Percentiles rank a stretch among this genome's conserved stretches.
Conservation (phyloP, 2,888 invertebrate species). For the Phymatocera aterrima region DNA sequence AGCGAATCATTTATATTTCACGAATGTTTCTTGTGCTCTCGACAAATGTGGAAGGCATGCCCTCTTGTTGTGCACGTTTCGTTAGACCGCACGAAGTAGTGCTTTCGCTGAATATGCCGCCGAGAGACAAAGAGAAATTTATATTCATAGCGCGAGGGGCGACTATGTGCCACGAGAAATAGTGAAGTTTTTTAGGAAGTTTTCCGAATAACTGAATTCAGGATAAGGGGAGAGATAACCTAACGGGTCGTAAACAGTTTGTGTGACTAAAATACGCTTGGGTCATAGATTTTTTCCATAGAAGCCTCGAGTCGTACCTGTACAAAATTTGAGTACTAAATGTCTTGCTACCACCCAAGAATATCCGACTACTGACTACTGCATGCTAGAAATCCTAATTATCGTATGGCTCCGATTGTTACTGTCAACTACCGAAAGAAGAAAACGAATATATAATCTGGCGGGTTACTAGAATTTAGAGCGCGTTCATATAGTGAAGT, state of each 20-base stretch:
- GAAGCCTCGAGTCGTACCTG: background rate
- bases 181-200: background rate
- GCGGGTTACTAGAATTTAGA: background rate
- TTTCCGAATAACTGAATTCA: conserved; percentile 34
- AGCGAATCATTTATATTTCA: conserved; percentile 4
- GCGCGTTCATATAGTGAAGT: background rate
- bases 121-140: conserved; percentile 21
- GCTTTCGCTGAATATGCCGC: background rate
- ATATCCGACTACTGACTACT: background rate
- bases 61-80: background rate
- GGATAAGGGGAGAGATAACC: conserved; percentile 5
- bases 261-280: conserved; percentile 28
- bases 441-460: background rate
- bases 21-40: background rate
- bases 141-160: conserved; percentile 23
- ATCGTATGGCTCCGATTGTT: background rate
- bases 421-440: background rate
- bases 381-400: background rate
- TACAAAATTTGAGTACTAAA: conserved; percentile 5
- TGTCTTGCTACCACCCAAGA: background rate
- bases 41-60: conserved; percentile 1
- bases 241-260: conserved; percentile 9
- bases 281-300: background rate
- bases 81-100: conserved; percentile 9
- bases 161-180: conserved; percentile 7